Percentiles rank a stretch among this genome's conserved stretches.
Evolutionary conservation across 1,140 invertebrate genomes (phyloP).

Genomic region (Copidosoma floridanum): DNA sequence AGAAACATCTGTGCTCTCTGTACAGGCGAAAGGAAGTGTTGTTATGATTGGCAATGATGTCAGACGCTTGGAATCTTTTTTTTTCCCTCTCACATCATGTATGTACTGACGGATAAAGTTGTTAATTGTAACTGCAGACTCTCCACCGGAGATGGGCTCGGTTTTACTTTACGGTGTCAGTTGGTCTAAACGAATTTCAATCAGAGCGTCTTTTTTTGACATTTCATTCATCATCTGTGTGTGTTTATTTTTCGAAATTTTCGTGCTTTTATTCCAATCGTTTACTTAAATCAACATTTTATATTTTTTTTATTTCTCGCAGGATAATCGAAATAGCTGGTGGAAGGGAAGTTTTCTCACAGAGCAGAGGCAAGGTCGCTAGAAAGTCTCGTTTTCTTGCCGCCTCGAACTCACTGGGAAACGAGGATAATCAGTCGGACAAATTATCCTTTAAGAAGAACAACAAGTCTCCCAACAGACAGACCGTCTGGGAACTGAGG

Average conservation of each 20-base stretch:
- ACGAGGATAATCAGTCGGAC: slow-evolving; percentile 53
- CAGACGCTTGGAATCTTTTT: slow-evolving; percentile 18
- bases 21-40: background rate
- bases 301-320: slow-evolving; percentile 25
- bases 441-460: slow-evolving; percentile 56
- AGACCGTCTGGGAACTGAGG: slow-evolving; percentile 65
- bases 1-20: slow-evolving; percentile 16
- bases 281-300: no score
- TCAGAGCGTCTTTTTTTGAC: no score
- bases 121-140: background rate
- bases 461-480: slow-evolving; percentile 61
- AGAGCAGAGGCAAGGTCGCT: slow-evolving; percentile 74
- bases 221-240: no score
- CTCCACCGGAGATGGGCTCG: background rate
- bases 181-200: no score
- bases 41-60: slow-evolving; percentile 14
- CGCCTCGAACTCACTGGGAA: slow-evolving; percentile 58
- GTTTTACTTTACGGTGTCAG: no score
- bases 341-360: slow-evolving; percentile 80
- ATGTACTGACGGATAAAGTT: background rate
- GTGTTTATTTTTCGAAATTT: no score
- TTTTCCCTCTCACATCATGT: background rate
- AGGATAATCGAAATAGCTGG: slow-evolving; percentile 88
- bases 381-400: slow-evolving; percentile 68
- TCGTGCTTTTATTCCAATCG: no score